These are phyloP conservation scores for Phoxinus dragarum DNA, from an alignment of 2,797 vertebrate genomes.

Conservation along the genomic window DNA sequence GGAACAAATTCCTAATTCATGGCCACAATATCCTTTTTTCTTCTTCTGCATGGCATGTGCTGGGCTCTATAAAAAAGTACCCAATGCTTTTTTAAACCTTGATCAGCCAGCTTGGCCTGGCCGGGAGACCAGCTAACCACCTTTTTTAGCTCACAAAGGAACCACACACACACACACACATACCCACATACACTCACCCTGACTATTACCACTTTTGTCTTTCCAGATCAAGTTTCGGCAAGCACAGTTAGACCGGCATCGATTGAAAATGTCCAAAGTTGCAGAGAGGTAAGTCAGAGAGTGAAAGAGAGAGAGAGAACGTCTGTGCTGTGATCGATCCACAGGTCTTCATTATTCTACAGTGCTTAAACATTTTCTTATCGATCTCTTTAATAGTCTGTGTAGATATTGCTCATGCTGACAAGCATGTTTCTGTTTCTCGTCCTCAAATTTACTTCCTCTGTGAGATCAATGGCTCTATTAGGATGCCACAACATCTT, in stretches of 20 bases:
- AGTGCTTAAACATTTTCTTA: conserved; percentile 60
- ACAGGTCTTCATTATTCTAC: conserved; percentile 57
- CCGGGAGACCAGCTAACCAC: not conserved
- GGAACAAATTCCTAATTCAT: not conserved
- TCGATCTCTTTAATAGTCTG: conserved; percentile 56
- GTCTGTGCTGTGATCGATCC: conserved; percentile 71
- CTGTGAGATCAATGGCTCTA: conserved; percentile 31
- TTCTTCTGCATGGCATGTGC: no score
- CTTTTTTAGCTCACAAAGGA: no score
- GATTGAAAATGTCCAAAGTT: conserved; percentile 99
- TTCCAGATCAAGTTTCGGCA: conserved; percentile 98
- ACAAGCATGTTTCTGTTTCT: conserved; percentile 49
- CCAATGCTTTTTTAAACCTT: not conserved
- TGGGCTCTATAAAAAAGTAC: not conserved
- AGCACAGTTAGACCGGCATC: conserved; percentile 95
- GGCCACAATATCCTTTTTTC: not conserved
- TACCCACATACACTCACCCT: conserved; percentile 21
- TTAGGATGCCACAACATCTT: conserved; percentile 21
- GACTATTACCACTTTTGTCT: conserved; percentile 64
- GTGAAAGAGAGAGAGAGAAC: conserved; percentile 45
- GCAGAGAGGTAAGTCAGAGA: conserved; percentile 89
- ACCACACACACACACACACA: conserved; percentile 18
- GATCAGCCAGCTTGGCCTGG: not conserved
- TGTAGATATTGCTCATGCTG: conserved; percentile 39
- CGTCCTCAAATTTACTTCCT: conserved; percentile 37